Conservation (phyloP, 2,113 vertebrate species). For the Opisthocomus hoazin region DNA sequence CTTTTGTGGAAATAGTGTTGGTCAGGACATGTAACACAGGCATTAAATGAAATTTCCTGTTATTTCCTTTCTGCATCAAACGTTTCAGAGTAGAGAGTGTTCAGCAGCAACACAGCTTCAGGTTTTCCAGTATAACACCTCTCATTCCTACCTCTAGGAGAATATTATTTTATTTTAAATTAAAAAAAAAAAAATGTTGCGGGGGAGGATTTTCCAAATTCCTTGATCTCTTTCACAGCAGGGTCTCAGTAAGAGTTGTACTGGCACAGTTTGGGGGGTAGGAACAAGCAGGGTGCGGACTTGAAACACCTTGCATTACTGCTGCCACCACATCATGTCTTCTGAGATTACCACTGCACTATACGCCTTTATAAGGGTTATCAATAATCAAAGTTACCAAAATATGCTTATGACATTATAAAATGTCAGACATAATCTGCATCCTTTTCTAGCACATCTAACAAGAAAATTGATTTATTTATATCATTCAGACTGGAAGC, state of each 20-base stretch:
- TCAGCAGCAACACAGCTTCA: not conserved
- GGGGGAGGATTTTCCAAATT: not conserved
- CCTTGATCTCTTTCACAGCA: not conserved
- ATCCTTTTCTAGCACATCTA: not conserved
- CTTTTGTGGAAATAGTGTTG: not conserved
- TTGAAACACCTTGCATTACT: not conserved
- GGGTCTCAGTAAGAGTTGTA: not conserved
- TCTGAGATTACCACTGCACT: not conserved
- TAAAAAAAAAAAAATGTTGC: not conserved
- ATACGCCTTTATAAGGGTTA: not conserved
- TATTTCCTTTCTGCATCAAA: not conserved
- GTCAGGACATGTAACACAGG: not conserved
- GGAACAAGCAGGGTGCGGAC: not conserved
- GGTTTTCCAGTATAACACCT: not conserved
- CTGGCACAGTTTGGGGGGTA: not conserved
- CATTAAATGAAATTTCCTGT: not conserved
- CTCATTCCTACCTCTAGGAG: not conserved
- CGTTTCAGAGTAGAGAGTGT: not conserved
- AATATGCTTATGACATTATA: not conserved
- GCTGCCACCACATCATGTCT: not conserved
- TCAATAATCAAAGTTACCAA: not conserved
- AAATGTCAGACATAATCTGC: not conserved
- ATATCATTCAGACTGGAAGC: not conserved
- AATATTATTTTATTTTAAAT: not conserved
- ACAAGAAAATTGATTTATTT: not conserved